Evolutionary conservation across 2,113 vertebrate genomes (phyloP).

Genomic region (Coptodon bakossiorum): DNA sequence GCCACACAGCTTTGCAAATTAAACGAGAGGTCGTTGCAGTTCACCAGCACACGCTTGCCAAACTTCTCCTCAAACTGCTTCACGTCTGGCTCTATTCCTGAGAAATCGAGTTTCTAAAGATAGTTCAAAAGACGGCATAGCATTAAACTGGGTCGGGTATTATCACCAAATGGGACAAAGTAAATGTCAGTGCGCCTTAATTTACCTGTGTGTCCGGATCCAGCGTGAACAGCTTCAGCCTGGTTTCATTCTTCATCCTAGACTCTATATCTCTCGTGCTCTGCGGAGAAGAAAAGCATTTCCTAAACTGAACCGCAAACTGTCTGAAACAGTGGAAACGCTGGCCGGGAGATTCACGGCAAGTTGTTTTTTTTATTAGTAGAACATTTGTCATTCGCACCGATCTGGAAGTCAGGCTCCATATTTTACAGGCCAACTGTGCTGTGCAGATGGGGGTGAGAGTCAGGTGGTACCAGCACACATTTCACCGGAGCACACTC

Average conservation of each 20-base stretch:
- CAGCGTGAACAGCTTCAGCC: constrained; percentile 91
- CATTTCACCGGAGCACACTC: neutral
- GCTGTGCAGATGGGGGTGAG: neutral
- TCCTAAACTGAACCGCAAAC: neutral
- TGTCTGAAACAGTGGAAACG: neutral
- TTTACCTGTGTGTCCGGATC: constrained; percentile 95
- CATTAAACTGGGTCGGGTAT: neutral
- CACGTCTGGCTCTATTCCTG: constrained; percentile 86
- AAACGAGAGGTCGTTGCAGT: constrained; percentile 94
- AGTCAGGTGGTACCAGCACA: constrained; percentile 22
- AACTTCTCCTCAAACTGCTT: constrained; percentile 97
- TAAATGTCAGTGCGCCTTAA: neutral
- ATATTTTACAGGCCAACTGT: constrained; percentile 15
- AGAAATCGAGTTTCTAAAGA: constrained; percentile 91
- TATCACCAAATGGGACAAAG: neutral
- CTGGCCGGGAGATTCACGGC: neutral
- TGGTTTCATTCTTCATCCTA: constrained; percentile 88
- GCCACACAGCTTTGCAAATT: constrained; percentile 97
- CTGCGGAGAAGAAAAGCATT: constrained; percentile 61
- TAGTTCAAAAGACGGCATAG: constrained; percentile 1
- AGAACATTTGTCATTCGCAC: neutral
- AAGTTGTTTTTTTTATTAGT: constrained; percentile 17
- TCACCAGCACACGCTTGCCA: constrained; percentile 91
- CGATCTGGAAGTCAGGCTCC: constrained; percentile 19
- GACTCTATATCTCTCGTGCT: constrained; percentile 89